Conservation (phyloP, 2,797 vertebrate genomes). For the Dendrocincla fuliginosa region DNA sequence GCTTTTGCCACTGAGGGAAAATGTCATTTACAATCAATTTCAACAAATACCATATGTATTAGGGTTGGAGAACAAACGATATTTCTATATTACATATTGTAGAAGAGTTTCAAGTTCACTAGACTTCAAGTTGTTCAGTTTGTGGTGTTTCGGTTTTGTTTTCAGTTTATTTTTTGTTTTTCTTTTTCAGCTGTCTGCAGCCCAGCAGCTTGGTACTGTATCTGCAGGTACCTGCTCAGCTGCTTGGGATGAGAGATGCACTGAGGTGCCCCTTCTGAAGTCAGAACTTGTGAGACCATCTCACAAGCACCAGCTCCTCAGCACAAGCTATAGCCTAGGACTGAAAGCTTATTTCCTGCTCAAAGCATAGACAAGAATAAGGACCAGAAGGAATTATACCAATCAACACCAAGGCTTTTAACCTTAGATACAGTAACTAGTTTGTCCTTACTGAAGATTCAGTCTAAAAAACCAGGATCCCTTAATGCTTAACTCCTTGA, state of each 20-base stretch:
- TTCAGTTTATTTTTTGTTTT: too few species aligned
- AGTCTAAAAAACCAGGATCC: background rate
- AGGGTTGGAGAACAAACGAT: background rate
- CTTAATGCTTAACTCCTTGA: background rate
- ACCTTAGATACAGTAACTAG: background rate
- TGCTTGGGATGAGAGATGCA: background rate
- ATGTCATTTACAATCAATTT: conserved; percentile 9
- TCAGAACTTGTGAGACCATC: background rate
- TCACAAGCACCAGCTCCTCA: background rate
- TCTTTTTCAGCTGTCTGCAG: background rate
- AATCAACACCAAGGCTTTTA: background rate
- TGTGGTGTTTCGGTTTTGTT: background rate
- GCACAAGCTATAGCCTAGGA: background rate
- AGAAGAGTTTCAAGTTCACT: background rate
- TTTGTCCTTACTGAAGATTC: background rate
- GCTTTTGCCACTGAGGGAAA: conserved; percentile 9
- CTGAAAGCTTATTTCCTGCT: background rate
- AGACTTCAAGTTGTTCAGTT: background rate
- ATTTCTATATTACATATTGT: background rate
- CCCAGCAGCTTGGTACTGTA: background rate
- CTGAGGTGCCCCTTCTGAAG: background rate
- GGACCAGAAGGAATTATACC: background rate
- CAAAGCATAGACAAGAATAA: background rate
- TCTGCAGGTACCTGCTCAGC: background rate
- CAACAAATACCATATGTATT: conserved; percentile 16